phyloP scores from a whole-genome alignment of 2,888 invertebrate species.

The Argyresthia albistria region DNA sequence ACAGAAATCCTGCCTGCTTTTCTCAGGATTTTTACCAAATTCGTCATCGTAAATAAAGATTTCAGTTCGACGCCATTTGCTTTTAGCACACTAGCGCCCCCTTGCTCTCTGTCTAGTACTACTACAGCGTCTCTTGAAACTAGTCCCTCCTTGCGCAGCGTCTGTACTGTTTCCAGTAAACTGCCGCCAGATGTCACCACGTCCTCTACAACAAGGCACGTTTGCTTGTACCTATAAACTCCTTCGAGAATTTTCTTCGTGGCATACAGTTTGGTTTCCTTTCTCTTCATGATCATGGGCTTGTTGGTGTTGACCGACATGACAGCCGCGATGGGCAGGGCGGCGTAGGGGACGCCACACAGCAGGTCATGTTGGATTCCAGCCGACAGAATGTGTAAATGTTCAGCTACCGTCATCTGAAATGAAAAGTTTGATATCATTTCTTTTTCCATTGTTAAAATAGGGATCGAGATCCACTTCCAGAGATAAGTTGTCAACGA shows the following conservation, averaged over 20 bases:
- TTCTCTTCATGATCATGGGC: constrained; percentile 93
- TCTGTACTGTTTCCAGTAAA: constrained; percentile 88
- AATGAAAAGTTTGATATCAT: constrained; percentile 5
- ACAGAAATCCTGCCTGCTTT: constrained; percentile 75
- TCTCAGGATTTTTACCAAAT: constrained; percentile 74
- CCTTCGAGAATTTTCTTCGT: constrained; percentile 97
- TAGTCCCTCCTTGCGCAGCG: constrained; percentile 75
- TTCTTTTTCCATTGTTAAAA: no score
- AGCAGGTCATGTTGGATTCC: constrained; percentile 74
- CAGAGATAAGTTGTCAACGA: no score
- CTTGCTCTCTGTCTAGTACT: constrained; percentile 94
- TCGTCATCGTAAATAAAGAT: constrained; percentile 77
- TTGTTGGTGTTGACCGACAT: constrained; percentile 79
- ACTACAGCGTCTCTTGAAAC: constrained; percentile 86
- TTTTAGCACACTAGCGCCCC: constrained; percentile 82
- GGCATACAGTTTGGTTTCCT: constrained; percentile 95
- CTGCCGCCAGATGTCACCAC: constrained; percentile 95
- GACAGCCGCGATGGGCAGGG: constrained; percentile 92
- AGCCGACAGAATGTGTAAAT: constrained; percentile 35
- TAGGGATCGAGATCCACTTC: no score
- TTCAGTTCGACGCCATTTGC: constrained; percentile 79
- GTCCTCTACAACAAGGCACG: constrained; percentile 93
- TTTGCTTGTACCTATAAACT: constrained; percentile 59
- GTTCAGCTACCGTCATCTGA: constrained; percentile 45
- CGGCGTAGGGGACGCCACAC: constrained; percentile 99